A percentile compares a stretch with the other conserved stretches of the same genome.
phyloP scores from a whole-genome alignment of 2,113 vertebrate genomes.

The Electrona antarctica region DNA sequence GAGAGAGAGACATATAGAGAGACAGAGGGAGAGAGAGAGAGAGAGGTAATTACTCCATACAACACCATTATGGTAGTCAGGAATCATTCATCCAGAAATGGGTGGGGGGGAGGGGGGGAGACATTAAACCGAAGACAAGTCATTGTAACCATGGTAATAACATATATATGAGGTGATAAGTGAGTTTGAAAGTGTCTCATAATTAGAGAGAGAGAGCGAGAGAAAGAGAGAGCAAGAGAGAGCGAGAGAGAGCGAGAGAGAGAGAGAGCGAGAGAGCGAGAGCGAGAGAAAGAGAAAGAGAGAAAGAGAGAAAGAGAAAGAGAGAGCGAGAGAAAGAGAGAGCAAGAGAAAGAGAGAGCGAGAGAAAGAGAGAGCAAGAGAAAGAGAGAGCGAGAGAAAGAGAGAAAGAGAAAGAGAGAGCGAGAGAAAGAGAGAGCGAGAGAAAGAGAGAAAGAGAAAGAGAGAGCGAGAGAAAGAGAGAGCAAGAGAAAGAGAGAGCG shows the following conservation, averaged over 20 bases:
- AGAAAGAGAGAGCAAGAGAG: no score
- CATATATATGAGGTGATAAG: not conserved
- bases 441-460: not conserved
- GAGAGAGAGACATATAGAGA: slow-evolving; percentile 21
- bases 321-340: not conserved
- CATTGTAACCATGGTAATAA: slow-evolving; percentile 15
- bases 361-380: not conserved
- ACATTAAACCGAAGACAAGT: slow-evolving; percentile 9
- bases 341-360: not conserved
- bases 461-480: no score
- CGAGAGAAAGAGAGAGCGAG: no score
- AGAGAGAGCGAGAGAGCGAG: not conserved
- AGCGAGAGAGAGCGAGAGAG: no score
- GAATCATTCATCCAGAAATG: slow-evolving; percentile 29
- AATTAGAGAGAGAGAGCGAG: not conserved
- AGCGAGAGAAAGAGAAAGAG: no score
- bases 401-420: no score
- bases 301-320: not conserved
- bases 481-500: no score
- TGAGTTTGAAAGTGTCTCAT: slow-evolving; percentile 2
- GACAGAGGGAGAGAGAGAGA: slow-evolving; percentile 25
- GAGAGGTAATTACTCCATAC: slow-evolving; percentile 50
- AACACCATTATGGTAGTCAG: slow-evolving; percentile 44
- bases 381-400: not conserved
- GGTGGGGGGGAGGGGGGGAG: not conserved